Evolutionary conservation across 2,888 invertebrate species (phyloP).

Genomic region (Dysmachus trigonus): DNA sequence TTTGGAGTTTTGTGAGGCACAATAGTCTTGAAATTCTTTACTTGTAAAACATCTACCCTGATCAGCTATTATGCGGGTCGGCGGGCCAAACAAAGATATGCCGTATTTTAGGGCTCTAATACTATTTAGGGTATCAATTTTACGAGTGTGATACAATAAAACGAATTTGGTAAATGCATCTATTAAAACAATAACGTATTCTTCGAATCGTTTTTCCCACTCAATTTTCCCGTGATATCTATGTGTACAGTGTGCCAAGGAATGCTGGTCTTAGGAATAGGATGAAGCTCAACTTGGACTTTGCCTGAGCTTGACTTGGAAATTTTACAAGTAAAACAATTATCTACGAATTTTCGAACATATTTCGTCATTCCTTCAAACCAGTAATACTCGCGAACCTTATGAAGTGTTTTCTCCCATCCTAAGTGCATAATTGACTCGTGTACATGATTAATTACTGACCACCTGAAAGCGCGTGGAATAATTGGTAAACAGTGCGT

Average conservation of each 20-base stretch:
- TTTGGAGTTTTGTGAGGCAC: neutral
- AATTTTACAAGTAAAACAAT: neutral
- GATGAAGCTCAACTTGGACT: conserved; percentile 54
- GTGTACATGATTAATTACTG: no score
- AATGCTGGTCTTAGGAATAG: neutral
- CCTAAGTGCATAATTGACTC: conserved; percentile 43
- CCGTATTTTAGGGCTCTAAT: neutral
- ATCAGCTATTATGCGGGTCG: neutral
- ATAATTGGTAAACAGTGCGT: no score
- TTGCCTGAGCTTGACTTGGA: conserved; percentile 46
- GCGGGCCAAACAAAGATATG: neutral
- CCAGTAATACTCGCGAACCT: conserved; percentile 58
- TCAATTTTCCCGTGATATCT: neutral
- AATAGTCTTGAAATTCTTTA: neutral
- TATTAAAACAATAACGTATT: neutral
- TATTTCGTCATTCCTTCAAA: conserved; percentile 55
- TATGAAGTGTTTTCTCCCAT: conserved; percentile 51
- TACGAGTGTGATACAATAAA: neutral
- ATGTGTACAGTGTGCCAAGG: conserved; percentile 16
- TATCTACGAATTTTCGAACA: conserved; percentile 56
- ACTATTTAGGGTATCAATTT: neutral
- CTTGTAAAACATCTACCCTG: neutral
- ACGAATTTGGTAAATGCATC: conserved; percentile 18
- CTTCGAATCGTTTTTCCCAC: neutral
- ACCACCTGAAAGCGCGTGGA: no score